A percentile compares a stretch with the other conserved stretches of the same genome.
Evolutionary conservation across 2,888 invertebrate species (phyloP).

Genomic region (Ichneumoninae sp.): DNA sequence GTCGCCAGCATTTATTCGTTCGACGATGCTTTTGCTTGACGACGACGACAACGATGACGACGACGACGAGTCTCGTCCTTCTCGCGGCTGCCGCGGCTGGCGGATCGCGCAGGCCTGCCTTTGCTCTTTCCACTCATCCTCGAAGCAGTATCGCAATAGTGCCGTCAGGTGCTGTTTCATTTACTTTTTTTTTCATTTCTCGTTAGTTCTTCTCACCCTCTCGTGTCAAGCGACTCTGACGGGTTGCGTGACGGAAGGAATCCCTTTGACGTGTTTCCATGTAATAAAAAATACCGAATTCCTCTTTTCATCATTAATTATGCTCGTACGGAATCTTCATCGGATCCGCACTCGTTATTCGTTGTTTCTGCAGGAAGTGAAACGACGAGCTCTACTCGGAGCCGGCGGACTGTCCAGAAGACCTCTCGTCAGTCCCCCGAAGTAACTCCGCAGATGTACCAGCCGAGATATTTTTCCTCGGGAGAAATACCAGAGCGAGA

Average conservation of each 20-base stretch:
- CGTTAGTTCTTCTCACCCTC: constrained; percentile 7
- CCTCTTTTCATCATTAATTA: constrained; percentile 63
- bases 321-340: constrained; percentile 40
- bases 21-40: constrained; percentile 69
- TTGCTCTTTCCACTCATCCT: constrained; percentile 30
- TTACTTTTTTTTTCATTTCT: constrained; percentile 4
- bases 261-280: constrained; percentile 22
- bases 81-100: background rate
- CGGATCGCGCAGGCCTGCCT: background rate
- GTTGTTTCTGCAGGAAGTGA: background rate
- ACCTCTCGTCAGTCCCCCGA: constrained; percentile 1
- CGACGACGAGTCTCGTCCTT: constrained; percentile 38
- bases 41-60: constrained; percentile 4
- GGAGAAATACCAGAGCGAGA: constrained; percentile 24
- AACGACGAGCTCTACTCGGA: too few relatives aligned
- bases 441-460: background rate
- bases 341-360: constrained; percentile 41
- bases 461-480: constrained; percentile 44
- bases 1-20: constrained; percentile 74
- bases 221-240: background rate
- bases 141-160: constrained; percentile 11
- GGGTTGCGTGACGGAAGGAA: too few relatives aligned
- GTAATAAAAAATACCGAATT: constrained; percentile 70
- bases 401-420: too few relatives aligned
- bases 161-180: constrained; percentile 21